These are phyloP conservation scores for Hippocampus guttulatus DNA, from an alignment of 2,113 vertebrate genomes.

Conservation along the genomic window DNA sequence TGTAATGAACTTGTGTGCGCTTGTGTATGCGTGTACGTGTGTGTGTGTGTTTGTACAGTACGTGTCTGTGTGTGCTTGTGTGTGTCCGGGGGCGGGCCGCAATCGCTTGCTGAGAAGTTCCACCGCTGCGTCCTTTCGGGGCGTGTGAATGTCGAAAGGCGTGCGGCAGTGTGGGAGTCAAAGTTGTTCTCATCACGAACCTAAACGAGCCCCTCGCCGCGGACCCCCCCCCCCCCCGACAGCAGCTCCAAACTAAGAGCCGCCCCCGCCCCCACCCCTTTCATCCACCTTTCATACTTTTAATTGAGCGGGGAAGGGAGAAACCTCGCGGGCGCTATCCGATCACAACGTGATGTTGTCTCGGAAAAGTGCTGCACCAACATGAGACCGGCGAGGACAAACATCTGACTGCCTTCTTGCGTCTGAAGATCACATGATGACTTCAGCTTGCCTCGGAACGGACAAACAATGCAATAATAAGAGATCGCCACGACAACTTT, in stretches of 20 bases:
- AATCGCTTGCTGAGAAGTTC: not conserved
- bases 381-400: not conserved
- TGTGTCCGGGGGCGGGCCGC: not conserved
- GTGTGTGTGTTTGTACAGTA: not conserved
- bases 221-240: not conserved
- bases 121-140: not conserved
- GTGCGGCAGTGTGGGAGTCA: not conserved
- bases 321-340: slow-evolving; percentile 1
- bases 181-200: slow-evolving; percentile 5
- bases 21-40: not conserved
- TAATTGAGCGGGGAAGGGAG: slow-evolving; percentile 5
- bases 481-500: not conserved
- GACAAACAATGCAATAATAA: not conserved
- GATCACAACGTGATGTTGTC: not conserved
- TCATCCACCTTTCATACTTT: not conserved
- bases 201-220: not conserved
- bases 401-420: not conserved
- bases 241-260: too few relatives aligned
- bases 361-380: not conserved
- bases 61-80: not conserved
- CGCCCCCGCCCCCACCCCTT: too few relatives aligned
- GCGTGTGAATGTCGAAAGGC: not conserved
- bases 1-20: not conserved
- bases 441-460: not conserved
- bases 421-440: not conserved